Percentiles rank a stretch among this genome's conserved stretches.
These are phyloP conservation scores for Peromyscus leucopus DNA, from an alignment of 2,113 vertebrate genomes.

Conservation along the genomic window DNA sequence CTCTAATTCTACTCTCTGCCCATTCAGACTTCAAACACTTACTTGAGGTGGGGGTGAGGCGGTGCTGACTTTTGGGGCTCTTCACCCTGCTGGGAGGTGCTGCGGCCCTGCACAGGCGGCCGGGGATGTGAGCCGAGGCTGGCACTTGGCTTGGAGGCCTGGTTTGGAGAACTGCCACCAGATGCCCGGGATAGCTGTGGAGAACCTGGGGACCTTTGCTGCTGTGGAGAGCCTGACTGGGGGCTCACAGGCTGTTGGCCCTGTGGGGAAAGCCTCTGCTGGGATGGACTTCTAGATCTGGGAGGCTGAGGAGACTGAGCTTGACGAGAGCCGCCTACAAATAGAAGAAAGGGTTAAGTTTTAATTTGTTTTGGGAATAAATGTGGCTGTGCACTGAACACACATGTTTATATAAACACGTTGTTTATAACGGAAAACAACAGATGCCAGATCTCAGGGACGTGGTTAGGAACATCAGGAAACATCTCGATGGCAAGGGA, in stretches of 20 bases:
- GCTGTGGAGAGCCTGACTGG: slow-evolving; percentile 90
- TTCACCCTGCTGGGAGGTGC: slow-evolving; percentile 87
- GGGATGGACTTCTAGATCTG: slow-evolving; percentile 84
- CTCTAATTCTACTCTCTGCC: not conserved
- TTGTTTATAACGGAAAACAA: not conserved
- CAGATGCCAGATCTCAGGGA: not conserved
- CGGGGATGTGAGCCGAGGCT: slow-evolving; percentile 88
- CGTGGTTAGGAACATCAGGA: not conserved
- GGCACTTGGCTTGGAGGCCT: slow-evolving; percentile 91
- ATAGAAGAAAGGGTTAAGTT: not conserved
- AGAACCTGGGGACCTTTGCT: slow-evolving; percentile 94
- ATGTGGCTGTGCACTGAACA: not conserved
- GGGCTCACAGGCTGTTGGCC: slow-evolving; percentile 91
- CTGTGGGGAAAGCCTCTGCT: slow-evolving; percentile 89
- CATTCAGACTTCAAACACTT: slow-evolving; percentile 75
- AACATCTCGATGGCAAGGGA: not conserved
- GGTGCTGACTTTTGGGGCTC: slow-evolving; percentile 88
- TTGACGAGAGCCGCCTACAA: slow-evolving; percentile 92
- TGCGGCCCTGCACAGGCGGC: slow-evolving; percentile 86
- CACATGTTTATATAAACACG: not conserved
- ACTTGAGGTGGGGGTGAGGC: slow-evolving; percentile 94
- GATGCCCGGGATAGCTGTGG: slow-evolving; percentile 95
- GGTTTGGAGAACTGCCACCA: slow-evolving; percentile 91
- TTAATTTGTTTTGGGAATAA: not conserved
- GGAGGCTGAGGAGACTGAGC: slow-evolving; percentile 85